Conservation (phyloP, 2,888 invertebrate genomes). For the Entomobrya multifasciata region DNA sequence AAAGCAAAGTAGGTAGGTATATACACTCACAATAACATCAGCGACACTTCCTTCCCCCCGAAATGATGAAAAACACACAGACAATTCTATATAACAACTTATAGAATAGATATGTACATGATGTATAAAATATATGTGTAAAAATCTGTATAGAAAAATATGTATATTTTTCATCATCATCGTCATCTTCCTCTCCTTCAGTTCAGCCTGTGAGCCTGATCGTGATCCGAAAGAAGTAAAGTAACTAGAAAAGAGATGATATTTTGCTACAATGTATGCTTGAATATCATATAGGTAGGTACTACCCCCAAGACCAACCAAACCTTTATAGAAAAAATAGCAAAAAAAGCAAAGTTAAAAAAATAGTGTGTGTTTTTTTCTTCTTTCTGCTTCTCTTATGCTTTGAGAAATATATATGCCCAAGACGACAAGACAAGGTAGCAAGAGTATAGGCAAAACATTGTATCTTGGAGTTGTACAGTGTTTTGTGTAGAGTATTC, state of each 20-base stretch:
- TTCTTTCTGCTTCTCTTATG: too few relatives aligned
- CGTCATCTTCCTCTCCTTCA: background rate
- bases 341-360: conserved; percentile 29
- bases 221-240: conserved; percentile 44
- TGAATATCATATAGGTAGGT: background rate
- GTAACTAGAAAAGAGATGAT: conserved; percentile 26
- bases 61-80: conserved; percentile 29
- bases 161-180: background rate
- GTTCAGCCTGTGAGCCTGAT: background rate
- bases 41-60: conserved; percentile 43
- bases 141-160: too few relatives aligned
- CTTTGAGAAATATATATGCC: too few relatives aligned
- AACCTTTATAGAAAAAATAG: background rate
- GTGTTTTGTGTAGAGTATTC: too few relatives aligned
- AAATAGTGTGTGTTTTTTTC: background rate
- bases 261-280: background rate
- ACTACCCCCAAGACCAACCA: background rate
- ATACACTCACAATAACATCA: background rate
- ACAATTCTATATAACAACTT: background rate
- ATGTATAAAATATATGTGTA: too few relatives aligned
- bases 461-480: too few relatives aligned
- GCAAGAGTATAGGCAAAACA: too few relatives aligned
- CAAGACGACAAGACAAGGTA: too few relatives aligned
- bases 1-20: background rate
- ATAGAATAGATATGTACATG: background rate